phyloP scores from a whole-genome alignment of 1,140 invertebrate species.

The Nebria ingens region DNA sequence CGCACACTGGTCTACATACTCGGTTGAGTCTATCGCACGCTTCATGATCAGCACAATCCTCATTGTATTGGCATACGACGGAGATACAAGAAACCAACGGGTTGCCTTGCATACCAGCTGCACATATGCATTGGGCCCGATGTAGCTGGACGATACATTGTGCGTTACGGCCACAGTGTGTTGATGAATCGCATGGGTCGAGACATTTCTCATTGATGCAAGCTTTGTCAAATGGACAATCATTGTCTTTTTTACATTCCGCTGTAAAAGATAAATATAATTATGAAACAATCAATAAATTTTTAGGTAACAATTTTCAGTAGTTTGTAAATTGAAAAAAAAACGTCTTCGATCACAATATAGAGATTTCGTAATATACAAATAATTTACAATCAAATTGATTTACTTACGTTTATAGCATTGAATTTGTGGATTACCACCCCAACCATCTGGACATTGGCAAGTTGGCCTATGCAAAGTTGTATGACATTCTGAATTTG shows the following conservation, averaged over 20 bases:
- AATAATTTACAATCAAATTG: too few relatives aligned
- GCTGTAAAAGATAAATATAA: conserved; percentile 42
- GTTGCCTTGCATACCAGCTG: conserved; percentile 73
- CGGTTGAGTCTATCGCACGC: conserved; percentile 75
- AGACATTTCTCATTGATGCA: conserved; percentile 69
- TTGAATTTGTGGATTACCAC: conserved; percentile 72
- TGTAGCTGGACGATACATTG: conserved; percentile 65
- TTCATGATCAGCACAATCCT: conserved; percentile 79
- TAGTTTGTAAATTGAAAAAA: neutral
- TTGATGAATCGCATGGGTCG: conserved; percentile 58
- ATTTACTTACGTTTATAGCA: conserved; percentile 88
- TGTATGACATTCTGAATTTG: conserved; percentile 64
- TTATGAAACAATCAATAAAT: too few relatives aligned
- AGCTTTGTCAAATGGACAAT: conserved; percentile 78
- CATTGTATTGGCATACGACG: conserved; percentile 76
- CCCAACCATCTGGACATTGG: conserved; percentile 69
- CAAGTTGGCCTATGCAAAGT: conserved; percentile 65
- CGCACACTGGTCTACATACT: conserved; percentile 72
- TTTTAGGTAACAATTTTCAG: too few relatives aligned
- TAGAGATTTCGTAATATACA: conserved; percentile 32
- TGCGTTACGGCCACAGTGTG: conserved; percentile 67
- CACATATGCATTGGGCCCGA: conserved; percentile 70
- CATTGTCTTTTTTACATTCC: conserved; percentile 67
- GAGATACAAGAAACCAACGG: conserved; percentile 69
- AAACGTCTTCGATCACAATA: neutral